phyloP scores from a whole-genome alignment of 1,140 invertebrate species.

The Xylocopa sonorina region DNA sequence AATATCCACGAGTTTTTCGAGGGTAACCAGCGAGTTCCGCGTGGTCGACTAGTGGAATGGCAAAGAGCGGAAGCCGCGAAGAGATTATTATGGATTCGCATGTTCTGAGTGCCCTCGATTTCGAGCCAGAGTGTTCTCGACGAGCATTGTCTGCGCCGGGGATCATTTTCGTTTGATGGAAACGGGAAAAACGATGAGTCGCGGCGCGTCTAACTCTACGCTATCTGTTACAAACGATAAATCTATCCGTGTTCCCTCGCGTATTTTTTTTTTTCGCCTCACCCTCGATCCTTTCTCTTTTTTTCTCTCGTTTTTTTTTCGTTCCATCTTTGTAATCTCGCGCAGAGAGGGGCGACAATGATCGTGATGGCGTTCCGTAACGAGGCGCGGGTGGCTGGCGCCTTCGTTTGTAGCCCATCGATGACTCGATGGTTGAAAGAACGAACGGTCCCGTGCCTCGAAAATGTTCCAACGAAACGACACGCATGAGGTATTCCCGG shows the following conservation, averaged over 20 bases:
- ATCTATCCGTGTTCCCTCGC: conserved; percentile 34
- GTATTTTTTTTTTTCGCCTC: background rate
- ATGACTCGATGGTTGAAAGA: conserved; percentile 10
- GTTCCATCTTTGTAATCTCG: background rate
- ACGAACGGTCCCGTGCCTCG: background rate
- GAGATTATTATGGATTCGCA: conserved; percentile 61
- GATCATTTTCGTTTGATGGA: conserved; percentile 62
- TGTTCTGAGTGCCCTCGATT: conserved; percentile 50
- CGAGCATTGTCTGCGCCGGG: conserved; percentile 51
- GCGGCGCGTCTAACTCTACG: background rate
- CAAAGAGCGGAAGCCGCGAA: conserved; percentile 60
- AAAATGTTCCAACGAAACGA: conserved; percentile 1
- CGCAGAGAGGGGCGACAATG: conserved; percentile 17
- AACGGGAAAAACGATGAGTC: conserved; percentile 29
- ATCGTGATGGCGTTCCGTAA: conserved; percentile 31
- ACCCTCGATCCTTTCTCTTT: background rate
- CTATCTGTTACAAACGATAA: conserved; percentile 42
- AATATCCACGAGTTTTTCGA: conserved; percentile 28
- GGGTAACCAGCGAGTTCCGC: conserved; percentile 48
- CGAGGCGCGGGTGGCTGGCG: conserved; percentile 14
- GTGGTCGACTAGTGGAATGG: conserved; percentile 49
- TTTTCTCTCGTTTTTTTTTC: background rate
- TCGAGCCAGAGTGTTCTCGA: conserved; percentile 47
- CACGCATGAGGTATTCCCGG: background rate
- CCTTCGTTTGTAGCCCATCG: conserved; percentile 28